A percentile compares a stretch with the other conserved stretches of the same genome.
Evolutionary conservation across 2,888 invertebrate species (phyloP).

Genomic region (Helleia helle): DNA sequence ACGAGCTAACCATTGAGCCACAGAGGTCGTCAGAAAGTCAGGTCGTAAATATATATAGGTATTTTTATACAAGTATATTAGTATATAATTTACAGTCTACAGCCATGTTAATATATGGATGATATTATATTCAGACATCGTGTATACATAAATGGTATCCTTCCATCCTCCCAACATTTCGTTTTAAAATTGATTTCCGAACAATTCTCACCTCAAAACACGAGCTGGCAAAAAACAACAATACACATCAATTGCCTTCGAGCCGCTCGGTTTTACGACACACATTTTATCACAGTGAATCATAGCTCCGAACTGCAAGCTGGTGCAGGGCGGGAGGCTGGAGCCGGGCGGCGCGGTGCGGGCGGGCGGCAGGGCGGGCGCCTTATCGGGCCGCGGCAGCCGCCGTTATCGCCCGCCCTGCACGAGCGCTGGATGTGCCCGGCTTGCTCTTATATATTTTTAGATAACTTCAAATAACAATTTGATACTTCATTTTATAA

Average conservation of each 20-base stretch:
- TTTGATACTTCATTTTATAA: conserved; percentile 9
- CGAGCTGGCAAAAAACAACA: conserved; percentile 15
- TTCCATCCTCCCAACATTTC: too few species aligned
- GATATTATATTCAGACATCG: too few species aligned
- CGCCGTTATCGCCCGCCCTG: conserved; percentile 19
- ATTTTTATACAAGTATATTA: too few species aligned
- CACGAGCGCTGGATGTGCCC: conserved; percentile 9
- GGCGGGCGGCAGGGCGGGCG: conserved; percentile 23
- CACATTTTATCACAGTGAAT: conserved; percentile 29
- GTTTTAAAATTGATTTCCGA: too few species aligned
- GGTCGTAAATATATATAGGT: too few species aligned
- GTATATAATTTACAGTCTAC: too few species aligned
- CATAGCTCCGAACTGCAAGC: conserved; percentile 25
- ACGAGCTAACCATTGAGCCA: too few species aligned
- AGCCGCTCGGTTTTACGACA: conserved; percentile 32
- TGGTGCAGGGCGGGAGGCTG: conserved; percentile 23
- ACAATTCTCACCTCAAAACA: too few species aligned
- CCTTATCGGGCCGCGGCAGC: conserved; percentile 31
- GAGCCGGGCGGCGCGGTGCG: conserved; percentile 28
- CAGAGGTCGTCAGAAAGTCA: too few species aligned
- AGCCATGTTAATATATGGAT: too few species aligned
- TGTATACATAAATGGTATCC: too few species aligned
- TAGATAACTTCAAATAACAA: conserved; percentile 12
- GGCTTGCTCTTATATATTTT: conserved; percentile 12
- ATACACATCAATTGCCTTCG: conserved; percentile 18